These are phyloP conservation scores for Trichogramma pretiosum DNA, from an alignment of 1,140 invertebrate genomes.

Conservation along the genomic window DNA sequence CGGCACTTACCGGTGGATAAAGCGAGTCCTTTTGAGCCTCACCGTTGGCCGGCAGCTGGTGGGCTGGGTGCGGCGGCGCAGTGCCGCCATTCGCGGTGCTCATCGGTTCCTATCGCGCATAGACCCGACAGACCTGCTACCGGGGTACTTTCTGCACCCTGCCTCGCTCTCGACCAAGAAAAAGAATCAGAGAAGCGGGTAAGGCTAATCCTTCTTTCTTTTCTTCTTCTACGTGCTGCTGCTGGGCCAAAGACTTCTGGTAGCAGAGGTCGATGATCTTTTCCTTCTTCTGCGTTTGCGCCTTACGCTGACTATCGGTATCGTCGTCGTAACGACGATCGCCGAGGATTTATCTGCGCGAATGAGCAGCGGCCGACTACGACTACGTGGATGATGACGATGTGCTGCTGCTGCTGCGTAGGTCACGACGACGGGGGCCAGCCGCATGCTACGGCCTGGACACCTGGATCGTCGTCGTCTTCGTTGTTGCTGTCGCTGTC, in stretches of 20 bases:
- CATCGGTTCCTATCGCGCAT: conserved; percentile 38
- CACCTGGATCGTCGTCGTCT: too few relatives aligned
- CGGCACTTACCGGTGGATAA: conserved; percentile 3
- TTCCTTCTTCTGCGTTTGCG: conserved; percentile 7
- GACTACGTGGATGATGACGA: too few relatives aligned
- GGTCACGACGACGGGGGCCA: conserved; percentile 18
- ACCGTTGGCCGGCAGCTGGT: conserved; percentile 15
- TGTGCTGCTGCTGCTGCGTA: conserved; percentile 1
- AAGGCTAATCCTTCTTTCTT: too few relatives aligned
- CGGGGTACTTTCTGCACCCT: not conserved
- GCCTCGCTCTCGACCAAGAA: too few relatives aligned
- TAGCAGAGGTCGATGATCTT: not conserved
- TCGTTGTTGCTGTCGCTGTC: conserved; percentile 6
- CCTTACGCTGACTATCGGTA: too few relatives aligned
- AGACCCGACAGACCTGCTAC: conserved; percentile 2
- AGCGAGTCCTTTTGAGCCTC: conserved; percentile 12
- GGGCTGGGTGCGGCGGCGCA: conserved; percentile 36
- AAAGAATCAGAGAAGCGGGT: too few relatives aligned
- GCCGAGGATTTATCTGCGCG: too few relatives aligned
- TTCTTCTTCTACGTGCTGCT: conserved; percentile 17
- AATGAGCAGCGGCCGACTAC: too few relatives aligned
- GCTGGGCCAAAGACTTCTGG: conserved; percentile 9
- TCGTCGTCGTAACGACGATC: too few relatives aligned
- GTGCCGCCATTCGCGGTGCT: conserved; percentile 44
- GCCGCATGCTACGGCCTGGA: too few relatives aligned